These are phyloP conservation scores for Hyperoplus immaculatus DNA, from an alignment of 2,797 vertebrate species.

Conservation along the genomic window DNA sequence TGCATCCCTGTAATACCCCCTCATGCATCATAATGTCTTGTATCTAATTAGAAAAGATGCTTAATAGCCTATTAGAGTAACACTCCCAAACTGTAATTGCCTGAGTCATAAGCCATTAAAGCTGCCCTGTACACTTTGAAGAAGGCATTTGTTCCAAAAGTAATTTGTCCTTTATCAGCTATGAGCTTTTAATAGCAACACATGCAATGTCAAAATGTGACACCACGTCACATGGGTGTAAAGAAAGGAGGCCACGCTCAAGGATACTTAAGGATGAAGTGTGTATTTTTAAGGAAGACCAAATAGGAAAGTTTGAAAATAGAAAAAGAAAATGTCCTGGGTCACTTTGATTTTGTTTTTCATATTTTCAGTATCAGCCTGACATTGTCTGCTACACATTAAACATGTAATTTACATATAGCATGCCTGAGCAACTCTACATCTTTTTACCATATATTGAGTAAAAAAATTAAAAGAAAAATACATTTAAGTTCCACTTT, in stretches of 20 bases:
- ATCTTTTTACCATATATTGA: background rate
- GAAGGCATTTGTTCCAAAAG: constrained; percentile 16
- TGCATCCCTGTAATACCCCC: constrained; percentile 26
- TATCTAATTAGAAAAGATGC: constrained; percentile 64
- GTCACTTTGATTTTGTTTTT: background rate
- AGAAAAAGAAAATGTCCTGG: constrained; percentile 18
- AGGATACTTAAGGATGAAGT: constrained; percentile 6
- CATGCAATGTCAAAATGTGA: constrained; percentile 19
- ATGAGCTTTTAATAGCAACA: constrained; percentile 23
- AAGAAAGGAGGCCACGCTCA: constrained; percentile 27
- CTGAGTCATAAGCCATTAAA: constrained; percentile 56
- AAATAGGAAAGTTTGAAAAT: constrained; percentile 1
- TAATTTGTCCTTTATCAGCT: constrained; percentile 37
- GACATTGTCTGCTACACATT: constrained; percentile 16
- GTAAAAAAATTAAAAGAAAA: constrained; percentile 12
- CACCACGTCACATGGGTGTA: background rate
- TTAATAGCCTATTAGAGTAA: constrained; percentile 53
- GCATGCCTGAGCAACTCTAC: background rate
- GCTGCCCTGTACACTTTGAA: constrained; percentile 30
- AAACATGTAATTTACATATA: background rate
- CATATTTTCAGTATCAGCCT: background rate
- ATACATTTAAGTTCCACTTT: background rate
- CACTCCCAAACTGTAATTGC: constrained; percentile 45
- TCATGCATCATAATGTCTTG: constrained; percentile 55
- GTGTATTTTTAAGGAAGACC: constrained; percentile 24